Conservation (phyloP, 2,113 vertebrate genomes). For the Callorhinus ursinus region DNA sequence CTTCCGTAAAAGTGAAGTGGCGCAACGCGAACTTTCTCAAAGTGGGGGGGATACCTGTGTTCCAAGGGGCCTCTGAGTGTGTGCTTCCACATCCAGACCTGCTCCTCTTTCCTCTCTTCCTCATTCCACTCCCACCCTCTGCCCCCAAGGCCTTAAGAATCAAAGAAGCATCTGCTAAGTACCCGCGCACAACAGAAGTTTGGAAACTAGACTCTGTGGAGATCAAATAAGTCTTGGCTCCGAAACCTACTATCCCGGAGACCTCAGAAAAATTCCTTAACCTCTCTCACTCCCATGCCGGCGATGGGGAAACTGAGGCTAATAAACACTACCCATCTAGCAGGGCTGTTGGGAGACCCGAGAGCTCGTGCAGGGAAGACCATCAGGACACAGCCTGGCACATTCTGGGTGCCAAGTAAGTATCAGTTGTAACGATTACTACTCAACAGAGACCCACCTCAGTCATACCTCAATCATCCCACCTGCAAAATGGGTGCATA, state of each 20-base stretch:
- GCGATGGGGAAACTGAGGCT: neutral
- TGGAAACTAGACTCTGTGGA: neutral
- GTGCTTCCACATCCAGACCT: neutral
- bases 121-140: neutral
- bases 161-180: neutral
- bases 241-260: neutral
- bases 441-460: neutral
- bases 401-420: neutral
- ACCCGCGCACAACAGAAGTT: neutral
- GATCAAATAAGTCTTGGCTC: neutral
- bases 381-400: rapidly evolving
- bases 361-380: neutral
- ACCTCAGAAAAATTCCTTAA: neutral
- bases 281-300: neutral
- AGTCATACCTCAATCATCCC: neutral
- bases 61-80: neutral
- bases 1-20: neutral
- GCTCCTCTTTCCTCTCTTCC: neutral
- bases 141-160: too few species aligned
- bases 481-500: neutral
- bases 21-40: neutral
- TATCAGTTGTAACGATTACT: neutral
- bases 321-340: neutral
- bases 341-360: neutral
- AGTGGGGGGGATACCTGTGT: neutral